phyloP scores from a whole-genome alignment of 2,888 invertebrate species.

The Saturnia pavonia region DNA sequence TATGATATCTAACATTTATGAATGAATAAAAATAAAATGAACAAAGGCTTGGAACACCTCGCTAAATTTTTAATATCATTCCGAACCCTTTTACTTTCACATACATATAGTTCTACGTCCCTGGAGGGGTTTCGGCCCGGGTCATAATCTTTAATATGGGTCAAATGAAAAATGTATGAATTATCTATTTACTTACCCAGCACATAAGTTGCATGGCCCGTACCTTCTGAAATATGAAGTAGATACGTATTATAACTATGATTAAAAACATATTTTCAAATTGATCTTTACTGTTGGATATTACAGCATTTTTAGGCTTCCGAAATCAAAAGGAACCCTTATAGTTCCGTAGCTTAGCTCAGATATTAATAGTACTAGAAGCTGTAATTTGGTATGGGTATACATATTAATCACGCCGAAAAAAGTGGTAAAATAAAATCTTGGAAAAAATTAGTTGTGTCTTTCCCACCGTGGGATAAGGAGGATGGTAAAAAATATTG shows the following conservation, averaged over 20 bases:
- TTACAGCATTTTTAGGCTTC: too few relatives aligned
- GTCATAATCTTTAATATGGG: constrained; percentile 1
- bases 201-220: neutral
- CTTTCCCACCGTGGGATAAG: too few relatives aligned
- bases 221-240: neutral
- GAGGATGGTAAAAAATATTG: too few relatives aligned
- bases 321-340: too few relatives aligned
- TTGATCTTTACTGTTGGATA: neutral
- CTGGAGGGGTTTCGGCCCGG: neutral
- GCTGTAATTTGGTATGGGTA: too few relatives aligned
- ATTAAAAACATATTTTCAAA: neutral
- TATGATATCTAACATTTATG: neutral
- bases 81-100: neutral
- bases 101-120: neutral
- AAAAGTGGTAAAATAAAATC: too few relatives aligned
- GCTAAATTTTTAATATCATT: constrained; percentile 3
- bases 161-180: constrained; percentile 7
- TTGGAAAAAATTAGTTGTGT: too few relatives aligned
- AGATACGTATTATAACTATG: neutral
- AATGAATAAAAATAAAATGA: neutral
- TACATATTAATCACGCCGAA: too few relatives aligned
- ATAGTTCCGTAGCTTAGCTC: too few relatives aligned
- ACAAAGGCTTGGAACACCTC: neutral
- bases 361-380: too few relatives aligned
- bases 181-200: neutral